Evolutionary conservation across 2,888 invertebrate species (phyloP), one percentile per base, ranked within the genome.

Genomic region (Psylliodes chrysocephalus): DNA sequence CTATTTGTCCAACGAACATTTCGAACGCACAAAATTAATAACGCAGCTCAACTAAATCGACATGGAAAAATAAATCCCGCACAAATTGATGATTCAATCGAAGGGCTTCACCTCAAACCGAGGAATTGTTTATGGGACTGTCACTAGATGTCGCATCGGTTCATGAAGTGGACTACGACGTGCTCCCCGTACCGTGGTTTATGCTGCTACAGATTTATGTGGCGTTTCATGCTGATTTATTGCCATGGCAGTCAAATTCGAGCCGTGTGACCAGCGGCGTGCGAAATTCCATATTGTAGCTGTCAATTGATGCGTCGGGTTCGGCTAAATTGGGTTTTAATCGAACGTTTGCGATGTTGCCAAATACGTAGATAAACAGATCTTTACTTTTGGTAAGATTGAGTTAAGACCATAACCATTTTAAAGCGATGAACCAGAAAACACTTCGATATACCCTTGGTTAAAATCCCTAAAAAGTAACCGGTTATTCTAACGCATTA

Each of bases 171-270:
- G 75, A 74, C 77, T 74, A 73, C 74, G 77, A 76, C 76, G 73
- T 73, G 74, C 71, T 72, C 75, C 74, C 73, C 71, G 70, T 68
- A 69, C 75, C 77, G 78, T 75, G 79, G 79, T 78, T 77, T 78
- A 78, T 78, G 74, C 75, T 68, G 72, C 53, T 65, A 72, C 76
- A 78, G 79, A 80, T 80, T 80, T 80, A 80, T 80, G 79, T 79
- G 76, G 77, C 79, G 79, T 77, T 78, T 75, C 77, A 73, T 71
- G 69, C 74, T 79, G 80, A 80, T 79, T 78, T 79, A 80, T 78
- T 78, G 74, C 68, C 73, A 73, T 73, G 74, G 73, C 73, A 75
- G 71, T 74, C 77, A 74, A 77, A 75, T 72, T 64, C 64, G 30
- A 49, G 28, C 49, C 25, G 10, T 10, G 64, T 33, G 54, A n/a